Evolutionary conservation across 2,888 invertebrate genomes (phyloP), one percentile per base, ranked within the genome.

Genomic region (Tinea semifulvella): DNA sequence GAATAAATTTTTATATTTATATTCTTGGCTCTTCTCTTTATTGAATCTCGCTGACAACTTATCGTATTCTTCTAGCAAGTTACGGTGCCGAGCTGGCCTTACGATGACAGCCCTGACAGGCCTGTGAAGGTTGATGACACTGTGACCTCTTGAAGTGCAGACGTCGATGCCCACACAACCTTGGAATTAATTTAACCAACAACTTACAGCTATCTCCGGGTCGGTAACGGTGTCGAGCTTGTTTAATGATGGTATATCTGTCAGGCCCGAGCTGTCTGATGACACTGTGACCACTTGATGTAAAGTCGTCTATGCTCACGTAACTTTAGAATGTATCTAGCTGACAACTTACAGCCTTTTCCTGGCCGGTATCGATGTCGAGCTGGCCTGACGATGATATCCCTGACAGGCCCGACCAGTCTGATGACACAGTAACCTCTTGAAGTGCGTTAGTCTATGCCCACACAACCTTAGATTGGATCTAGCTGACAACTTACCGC

Each of bases 51-150:
- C n/a, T n/a, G n/a, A n/a, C n/a, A 22, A 67, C 84, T 82, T 61
- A 87, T 87, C 79, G 3, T 82, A 85, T 54, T 87, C 87, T 45
- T 86, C 87, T 19, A 87, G 86, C 44, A 79, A 70, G 56, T 87
- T 87, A 51, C 84, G 83, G 53, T 85, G 85, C 45, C 84, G 74
- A 5, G 85, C 85, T 0, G 87, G 85, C 19, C 86, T 66, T 10
- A 87, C 84, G 47, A 88, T 84, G 46, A 87, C 85, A 53, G 87
- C 87, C 18, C 87, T 68, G 1, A 87, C 85, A 0, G 85, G 84
- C 0, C 87, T 87, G 11, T 86, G 77, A n/a, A 88, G 71, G 35
- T 84, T 71, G 58, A 87, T 83, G 53, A 84, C 75, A 48, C 86
- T 85, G 54, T 84, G 83, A 50, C 84, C 85, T 61, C 83, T 84